Evolutionary conservation across 2,113 vertebrate genomes (phyloP).

Genomic region (Agelaius tricolor): DNA sequence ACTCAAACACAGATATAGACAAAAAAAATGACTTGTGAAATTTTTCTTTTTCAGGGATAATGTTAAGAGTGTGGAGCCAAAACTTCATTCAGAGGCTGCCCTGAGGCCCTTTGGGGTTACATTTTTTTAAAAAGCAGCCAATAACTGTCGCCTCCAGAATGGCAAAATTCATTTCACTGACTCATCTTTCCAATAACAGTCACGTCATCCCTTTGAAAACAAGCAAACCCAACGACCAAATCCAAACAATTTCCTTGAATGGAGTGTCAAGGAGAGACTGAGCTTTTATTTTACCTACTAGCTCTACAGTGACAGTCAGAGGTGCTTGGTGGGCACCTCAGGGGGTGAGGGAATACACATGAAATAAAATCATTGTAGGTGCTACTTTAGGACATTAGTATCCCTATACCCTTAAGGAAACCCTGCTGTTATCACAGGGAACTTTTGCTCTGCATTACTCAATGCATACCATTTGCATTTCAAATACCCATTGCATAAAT

Average conservation of each 20-base stretch:
- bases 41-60: not conserved
- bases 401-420: not conserved
- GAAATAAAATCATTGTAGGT: not conserved
- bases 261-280: not conserved
- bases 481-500: constrained; percentile 28
- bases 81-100: constrained; percentile 23
- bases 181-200: constrained; percentile 41
- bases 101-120: not conserved
- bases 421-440: not conserved
- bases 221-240: not conserved
- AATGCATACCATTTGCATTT: constrained; percentile 40
- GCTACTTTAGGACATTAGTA: not conserved
- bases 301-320: not conserved
- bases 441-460: not conserved
- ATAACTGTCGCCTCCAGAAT: not conserved
- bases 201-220: constrained; percentile 15
- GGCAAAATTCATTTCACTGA: constrained; percentile 34
- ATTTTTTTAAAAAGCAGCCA: constrained; percentile 14
- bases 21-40: not conserved
- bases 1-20: not conserved
- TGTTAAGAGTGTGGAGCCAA: not conserved
- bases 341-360: not conserved
- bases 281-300: not conserved
- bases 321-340: not conserved
- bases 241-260: constrained; percentile 8